Conservation (phyloP, 92 coral and sea anemone species). For the Siderastrea radians region DNA sequence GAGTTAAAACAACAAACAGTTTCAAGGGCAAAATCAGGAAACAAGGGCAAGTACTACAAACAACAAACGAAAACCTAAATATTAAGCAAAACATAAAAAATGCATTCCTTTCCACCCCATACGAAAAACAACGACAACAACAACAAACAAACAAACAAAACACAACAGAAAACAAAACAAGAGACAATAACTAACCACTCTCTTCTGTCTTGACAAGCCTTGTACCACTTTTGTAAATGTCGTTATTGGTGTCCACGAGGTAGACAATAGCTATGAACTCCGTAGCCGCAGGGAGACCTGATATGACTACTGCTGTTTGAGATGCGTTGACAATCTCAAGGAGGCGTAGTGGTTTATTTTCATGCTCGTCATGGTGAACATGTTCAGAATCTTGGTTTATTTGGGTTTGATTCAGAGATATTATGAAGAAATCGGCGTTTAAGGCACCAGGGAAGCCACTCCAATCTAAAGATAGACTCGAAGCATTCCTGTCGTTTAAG, state of each 20-base stretch:
- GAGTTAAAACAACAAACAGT: too few relatives aligned
- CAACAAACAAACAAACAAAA: not conserved
- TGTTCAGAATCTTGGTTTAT: not conserved
- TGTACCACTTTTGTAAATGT: slow-evolving; percentile 6
- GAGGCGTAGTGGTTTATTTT: not conserved
- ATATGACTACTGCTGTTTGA: not conserved
- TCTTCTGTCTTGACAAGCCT: not conserved
- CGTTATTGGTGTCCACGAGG: slow-evolving; percentile 8
- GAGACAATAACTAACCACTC: slow-evolving; percentile 1
- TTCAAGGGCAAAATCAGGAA: too few relatives aligned
- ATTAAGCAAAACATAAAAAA: too few relatives aligned
- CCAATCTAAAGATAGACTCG: slow-evolving; percentile 5
- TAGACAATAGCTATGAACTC: slow-evolving; percentile 20
- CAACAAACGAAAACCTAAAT: too few relatives aligned
- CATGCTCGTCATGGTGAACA: not conserved
- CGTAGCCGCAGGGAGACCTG: not conserved
- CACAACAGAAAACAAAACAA: too few relatives aligned
- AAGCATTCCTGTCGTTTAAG: not conserved
- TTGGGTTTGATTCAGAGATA: slow-evolving; percentile 13
- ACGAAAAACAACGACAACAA: not conserved
- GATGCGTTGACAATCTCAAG: not conserved
- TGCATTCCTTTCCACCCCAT: too few relatives aligned
- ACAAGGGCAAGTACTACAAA: too few relatives aligned
- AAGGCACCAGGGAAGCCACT: not conserved
- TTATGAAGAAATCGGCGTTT: not conserved